Evolutionary conservation across 2,888 invertebrate species (phyloP).

Genomic region (Polyommatus icarus): DNA sequence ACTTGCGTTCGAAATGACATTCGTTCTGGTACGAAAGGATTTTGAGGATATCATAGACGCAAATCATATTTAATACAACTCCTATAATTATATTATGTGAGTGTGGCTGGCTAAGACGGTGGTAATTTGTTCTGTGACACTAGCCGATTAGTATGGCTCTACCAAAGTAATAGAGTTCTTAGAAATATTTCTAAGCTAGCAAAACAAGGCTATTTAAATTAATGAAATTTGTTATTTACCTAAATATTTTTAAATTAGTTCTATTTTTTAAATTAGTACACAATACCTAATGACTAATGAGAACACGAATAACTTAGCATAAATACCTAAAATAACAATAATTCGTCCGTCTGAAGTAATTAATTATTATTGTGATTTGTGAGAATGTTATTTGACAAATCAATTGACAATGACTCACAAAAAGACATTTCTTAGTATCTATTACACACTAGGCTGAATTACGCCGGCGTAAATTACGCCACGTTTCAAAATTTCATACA

Average conservation of each 20-base stretch:
- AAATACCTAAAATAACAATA: background rate
- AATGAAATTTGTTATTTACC: background rate
- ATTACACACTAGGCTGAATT: too few relatives aligned
- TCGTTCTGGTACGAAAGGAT: too few relatives aligned
- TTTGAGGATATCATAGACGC: too few relatives aligned
- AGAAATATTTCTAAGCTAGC: background rate
- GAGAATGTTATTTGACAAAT: background rate
- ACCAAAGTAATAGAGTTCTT: background rate
- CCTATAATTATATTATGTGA: too few relatives aligned
- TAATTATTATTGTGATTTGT: background rate
- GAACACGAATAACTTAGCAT: background rate
- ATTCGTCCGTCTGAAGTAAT: background rate
- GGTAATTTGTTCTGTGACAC: too few relatives aligned
- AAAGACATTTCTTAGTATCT: background rate
- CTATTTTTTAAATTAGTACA: background rate
- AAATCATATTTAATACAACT: too few relatives aligned
- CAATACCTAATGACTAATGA: constrained; percentile 18
- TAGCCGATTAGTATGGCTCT: background rate
- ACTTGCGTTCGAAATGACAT: too few relatives aligned
- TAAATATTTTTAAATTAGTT: background rate
- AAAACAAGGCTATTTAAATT: too few relatives aligned
- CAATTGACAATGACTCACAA: constrained; percentile 7
- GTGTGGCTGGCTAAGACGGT: too few relatives aligned
- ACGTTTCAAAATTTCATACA: too few relatives aligned
- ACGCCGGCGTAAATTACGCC: too few relatives aligned